These are phyloP conservation scores for Micrastur ruficollis DNA, from an alignment of 2,797 vertebrate species.

Conservation along the genomic window DNA sequence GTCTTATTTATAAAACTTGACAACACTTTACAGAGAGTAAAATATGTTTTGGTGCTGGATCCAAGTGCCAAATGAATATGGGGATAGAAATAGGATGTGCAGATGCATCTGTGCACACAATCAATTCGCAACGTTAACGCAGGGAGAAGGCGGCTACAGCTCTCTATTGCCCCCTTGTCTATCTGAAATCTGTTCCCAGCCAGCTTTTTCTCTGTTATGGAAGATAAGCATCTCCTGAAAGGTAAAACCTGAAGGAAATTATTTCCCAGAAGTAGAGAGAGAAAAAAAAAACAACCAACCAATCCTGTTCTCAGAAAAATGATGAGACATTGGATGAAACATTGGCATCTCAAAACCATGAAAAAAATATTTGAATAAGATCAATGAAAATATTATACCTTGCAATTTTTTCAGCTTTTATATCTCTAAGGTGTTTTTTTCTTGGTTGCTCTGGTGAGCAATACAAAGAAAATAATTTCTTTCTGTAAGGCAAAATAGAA, in stretches of 20 bases:
- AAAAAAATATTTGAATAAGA: background rate
- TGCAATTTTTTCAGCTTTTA: background rate
- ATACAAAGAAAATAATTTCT: background rate
- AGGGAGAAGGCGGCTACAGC: background rate
- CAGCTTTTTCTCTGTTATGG: background rate
- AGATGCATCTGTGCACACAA: background rate
- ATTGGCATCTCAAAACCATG: background rate
- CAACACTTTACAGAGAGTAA: background rate
- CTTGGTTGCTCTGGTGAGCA: background rate
- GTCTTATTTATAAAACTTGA: background rate
- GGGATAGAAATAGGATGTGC: background rate
- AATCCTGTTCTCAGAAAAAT: background rate
- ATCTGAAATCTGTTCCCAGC: background rate
- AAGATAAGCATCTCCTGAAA: background rate
- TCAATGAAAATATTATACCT: background rate
- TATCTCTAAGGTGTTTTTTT: background rate
- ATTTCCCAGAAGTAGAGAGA: background rate
- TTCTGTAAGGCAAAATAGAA: background rate
- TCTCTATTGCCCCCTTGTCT: background rate
- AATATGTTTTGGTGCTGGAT: background rate
- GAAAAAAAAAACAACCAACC: rapidly evolving
- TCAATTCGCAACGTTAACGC: background rate
- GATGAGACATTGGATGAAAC: background rate
- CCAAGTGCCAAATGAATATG: background rate
- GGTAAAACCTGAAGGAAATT: background rate